phyloP scores from a whole-genome alignment of 1,140 invertebrate species.

The Antheraea pernyi region DNA sequence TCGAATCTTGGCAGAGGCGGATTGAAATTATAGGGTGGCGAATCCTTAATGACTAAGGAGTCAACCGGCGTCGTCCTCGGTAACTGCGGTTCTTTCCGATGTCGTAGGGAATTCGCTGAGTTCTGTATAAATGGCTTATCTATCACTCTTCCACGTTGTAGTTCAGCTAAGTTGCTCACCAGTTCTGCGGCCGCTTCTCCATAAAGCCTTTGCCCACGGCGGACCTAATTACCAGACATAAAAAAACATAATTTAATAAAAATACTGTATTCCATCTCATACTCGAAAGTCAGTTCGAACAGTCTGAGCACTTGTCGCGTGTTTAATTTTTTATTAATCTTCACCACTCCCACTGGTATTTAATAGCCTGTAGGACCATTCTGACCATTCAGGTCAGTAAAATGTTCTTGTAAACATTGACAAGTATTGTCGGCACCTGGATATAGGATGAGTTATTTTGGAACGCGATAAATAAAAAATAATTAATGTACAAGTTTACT shows the following conservation, averaged over 20 bases:
- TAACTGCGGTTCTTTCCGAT: constrained; percentile 54
- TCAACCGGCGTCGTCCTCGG: constrained; percentile 14
- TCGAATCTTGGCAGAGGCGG: neutral
- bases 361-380: no score
- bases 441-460: no score
- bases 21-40: neutral
- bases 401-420: no score
- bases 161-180: constrained; percentile 52
- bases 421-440: no score
- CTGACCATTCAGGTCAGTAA: no score
- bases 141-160: constrained; percentile 48
- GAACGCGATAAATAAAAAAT: no score
- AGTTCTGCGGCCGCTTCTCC: constrained; percentile 59
- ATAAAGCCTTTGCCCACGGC: constrained; percentile 53
- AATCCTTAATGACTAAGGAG: constrained; percentile 10
- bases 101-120: constrained; percentile 35
- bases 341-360: no score
- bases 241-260: neutral
- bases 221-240: constrained; percentile 35
- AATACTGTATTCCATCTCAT: no score
- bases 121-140: constrained; percentile 45
- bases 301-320: no score
- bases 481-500: no score
- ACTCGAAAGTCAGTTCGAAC: no score
- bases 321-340: no score